Evolutionary conservation across 2,888 invertebrate species (phyloP).

Genomic region (Noctua janthina): DNA sequence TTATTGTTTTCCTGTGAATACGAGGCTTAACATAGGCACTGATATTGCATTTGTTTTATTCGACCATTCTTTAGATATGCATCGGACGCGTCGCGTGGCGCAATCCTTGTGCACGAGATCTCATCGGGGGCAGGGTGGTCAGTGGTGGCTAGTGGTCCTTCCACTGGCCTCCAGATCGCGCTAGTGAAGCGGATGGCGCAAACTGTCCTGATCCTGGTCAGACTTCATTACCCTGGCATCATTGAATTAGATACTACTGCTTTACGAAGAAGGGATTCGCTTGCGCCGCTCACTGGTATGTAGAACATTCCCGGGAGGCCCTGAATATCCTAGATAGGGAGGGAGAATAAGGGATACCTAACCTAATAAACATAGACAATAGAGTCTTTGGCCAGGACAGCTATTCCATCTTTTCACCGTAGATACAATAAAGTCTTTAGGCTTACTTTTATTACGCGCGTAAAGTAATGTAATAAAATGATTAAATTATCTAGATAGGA

Average conservation of each 20-base stretch:
- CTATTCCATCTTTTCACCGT: not conserved
- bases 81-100: constrained; percentile 93
- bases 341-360: not conserved
- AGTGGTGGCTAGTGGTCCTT: constrained; percentile 90
- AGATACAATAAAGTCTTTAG: not conserved
- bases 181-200: constrained; percentile 91
- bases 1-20: not conserved
- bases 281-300: constrained; percentile 84
- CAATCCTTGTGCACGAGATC: constrained; percentile 92
- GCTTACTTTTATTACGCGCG: no score
- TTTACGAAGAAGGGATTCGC: constrained; percentile 90
- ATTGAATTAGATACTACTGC: constrained; percentile 92
- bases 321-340: not conserved
- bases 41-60: constrained; percentile 19
- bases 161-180: constrained; percentile 92
- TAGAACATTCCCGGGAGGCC: not conserved
- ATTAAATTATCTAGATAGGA: not conserved
- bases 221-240: constrained; percentile 91
- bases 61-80: constrained; percentile 84
- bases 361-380: not conserved
- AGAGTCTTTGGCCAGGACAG: not conserved
- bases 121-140: constrained; percentile 91
- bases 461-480: not conserved
- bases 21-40: not conserved
- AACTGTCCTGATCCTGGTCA: constrained; percentile 91